These are phyloP conservation scores for Melieria crassipennis DNA, from an alignment of 2,888 invertebrate species.

Conservation along the genomic window DNA sequence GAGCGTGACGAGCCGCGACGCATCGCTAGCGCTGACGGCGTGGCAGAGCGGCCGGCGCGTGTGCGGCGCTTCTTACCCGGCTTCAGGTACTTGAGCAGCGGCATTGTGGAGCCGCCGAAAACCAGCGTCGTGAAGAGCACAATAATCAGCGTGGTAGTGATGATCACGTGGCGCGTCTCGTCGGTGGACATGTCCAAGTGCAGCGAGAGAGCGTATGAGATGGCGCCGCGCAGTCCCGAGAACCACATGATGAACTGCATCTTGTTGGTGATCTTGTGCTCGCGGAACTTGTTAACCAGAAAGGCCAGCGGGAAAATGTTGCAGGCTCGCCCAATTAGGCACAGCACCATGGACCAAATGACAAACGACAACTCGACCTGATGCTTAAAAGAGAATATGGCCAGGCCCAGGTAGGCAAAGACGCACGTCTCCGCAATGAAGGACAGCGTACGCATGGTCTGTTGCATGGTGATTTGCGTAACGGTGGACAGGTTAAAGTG, in stretches of 20 bases:
- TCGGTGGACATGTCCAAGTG: constrained; percentile 90
- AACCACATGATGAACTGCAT: constrained; percentile 99
- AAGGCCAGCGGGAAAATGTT: constrained; percentile 96
- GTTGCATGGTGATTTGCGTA: constrained; percentile 99
- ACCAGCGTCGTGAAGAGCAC: constrained; percentile 95
- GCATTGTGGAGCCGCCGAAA: constrained; percentile 98
- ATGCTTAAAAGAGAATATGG: constrained; percentile 88
- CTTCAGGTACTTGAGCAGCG: constrained; percentile 90
- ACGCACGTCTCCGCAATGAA: constrained; percentile 99
- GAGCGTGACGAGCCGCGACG: constrained; percentile 65
- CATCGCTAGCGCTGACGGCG: constrained; percentile 50
- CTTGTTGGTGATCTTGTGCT: constrained; percentile 96
- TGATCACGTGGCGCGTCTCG: constrained; percentile 95
- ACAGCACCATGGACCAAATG: constrained; percentile 93
- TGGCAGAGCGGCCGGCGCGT: constrained; percentile 50
- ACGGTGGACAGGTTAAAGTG: constrained; percentile 98
- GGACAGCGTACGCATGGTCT: constrained; percentile 94
- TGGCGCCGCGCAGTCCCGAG: constrained; percentile 94
- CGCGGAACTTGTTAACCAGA: constrained; percentile 93
- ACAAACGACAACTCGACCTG: constrained; percentile 91
- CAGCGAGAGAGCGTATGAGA: constrained; percentile 96
- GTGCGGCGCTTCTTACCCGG: constrained; percentile 62
- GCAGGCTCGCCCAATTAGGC: constrained; percentile 91
- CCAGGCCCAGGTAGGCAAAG: constrained; percentile 89
- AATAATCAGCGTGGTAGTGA: constrained; percentile 97